Evolutionary conservation across 30 jellyfish, hydroid and myxozoan genomes (phyloP), one percentile per base, ranked within the genome.

Genomic region (Aurelia coerulea): DNA sequence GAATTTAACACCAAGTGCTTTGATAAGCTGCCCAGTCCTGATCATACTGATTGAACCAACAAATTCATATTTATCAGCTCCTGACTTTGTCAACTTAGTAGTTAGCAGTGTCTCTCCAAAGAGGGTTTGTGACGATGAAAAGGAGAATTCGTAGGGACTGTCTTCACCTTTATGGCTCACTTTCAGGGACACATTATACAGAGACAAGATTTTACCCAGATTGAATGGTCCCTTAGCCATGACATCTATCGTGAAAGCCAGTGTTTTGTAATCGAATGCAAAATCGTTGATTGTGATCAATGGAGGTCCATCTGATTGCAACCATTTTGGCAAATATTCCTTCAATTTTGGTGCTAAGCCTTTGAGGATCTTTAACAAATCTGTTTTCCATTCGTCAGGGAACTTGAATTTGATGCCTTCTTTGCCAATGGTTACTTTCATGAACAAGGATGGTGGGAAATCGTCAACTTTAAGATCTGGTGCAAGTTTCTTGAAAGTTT

Each of bases 291-390:
- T 63, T 66, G 53, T 72, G 1, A 87, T 86, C 73, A 76, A 16
- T n/a, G 96, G 90, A 2, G 90, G 90, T 19, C 90, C 90, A 67
- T 87, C 96, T 19, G 85, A 65, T 23, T 76, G 67, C 80, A 87
- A 62, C 96, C 96, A 78, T 69, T 78, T 71, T 23, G 92, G 92
- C 32, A 90, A 52, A 23, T 33, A 39, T 23, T 90, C 97, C 51
- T 84, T 84, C 69, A 90, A 52, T 46, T 90, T 90, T 12, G 97
- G 97, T 17, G 92, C 87, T 16, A 90, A 46, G 10, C 96, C 97
- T 73, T 71, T 69, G 46, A 90, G 86, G 23, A 78, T 72, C 50
- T 90, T 68, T 77, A 90, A 29, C 88, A 90, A 50, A 69, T 83
- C 94, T 9, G 88, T 37, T 77, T 77, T 84, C 89, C 89, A 72